Conservation (phyloP, 2,797 vertebrate species). For the Coracias cyanogaster region DNA sequence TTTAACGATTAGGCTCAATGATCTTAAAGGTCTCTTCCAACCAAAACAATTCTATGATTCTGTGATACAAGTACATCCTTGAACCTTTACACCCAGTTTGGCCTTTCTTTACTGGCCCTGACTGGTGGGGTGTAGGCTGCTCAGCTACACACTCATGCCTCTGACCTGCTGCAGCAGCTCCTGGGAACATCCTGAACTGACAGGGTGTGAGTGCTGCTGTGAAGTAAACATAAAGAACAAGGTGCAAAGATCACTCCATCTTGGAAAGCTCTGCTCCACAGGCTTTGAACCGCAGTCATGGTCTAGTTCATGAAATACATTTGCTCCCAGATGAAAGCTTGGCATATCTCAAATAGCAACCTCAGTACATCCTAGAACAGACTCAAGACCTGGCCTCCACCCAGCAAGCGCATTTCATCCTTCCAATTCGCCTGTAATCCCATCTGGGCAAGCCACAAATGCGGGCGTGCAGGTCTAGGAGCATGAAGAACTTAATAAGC, state of each 20-base stretch:
- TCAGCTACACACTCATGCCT: background rate
- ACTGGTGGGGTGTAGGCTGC: background rate
- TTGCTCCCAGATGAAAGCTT: background rate
- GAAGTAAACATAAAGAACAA: background rate
- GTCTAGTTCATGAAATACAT: background rate
- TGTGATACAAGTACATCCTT: background rate
- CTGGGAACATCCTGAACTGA: rapidly evolving
- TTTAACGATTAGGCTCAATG: no score
- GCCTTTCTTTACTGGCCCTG: background rate
- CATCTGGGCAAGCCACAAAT: background rate
- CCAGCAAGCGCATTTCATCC: background rate
- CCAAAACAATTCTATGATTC: no score
- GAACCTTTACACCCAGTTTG: background rate
- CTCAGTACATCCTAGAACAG: background rate
- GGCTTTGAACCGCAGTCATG: background rate
- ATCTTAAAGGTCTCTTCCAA: no score
- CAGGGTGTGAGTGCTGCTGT: background rate
- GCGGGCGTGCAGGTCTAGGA: rapidly evolving
- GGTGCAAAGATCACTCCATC: background rate
- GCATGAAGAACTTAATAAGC: background rate
- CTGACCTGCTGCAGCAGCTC: background rate
- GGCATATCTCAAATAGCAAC: rapidly evolving
- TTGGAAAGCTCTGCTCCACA: background rate
- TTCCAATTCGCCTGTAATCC: background rate
- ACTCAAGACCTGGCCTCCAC: background rate